Percentiles rank a stretch among this genome's conserved stretches.
Conservation (phyloP, 92 coral and sea anemone species). For the Actinernus sp. region DNA sequence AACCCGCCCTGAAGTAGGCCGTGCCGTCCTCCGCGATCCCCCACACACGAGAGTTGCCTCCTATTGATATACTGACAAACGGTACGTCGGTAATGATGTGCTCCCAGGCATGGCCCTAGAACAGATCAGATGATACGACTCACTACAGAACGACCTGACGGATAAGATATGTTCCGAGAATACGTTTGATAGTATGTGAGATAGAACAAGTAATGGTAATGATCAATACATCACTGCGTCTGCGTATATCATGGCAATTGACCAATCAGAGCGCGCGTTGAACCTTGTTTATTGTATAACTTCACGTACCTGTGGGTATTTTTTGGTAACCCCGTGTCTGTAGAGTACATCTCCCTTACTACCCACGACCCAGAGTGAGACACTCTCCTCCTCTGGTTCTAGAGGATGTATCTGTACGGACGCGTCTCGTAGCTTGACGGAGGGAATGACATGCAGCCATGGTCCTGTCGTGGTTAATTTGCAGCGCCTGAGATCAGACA, state of each 20-base stretch:
- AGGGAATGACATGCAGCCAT: slow-evolving; percentile 83
- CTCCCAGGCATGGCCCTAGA: slow-evolving; percentile 94
- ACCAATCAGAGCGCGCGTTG: too few species aligned
- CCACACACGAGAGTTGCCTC: slow-evolving; percentile 88
- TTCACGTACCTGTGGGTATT: slow-evolving; percentile 77
- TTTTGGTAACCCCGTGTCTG: slow-evolving; percentile 83
- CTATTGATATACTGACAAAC: slow-evolving; percentile 89
- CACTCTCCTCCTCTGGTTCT: slow-evolving; percentile 43
- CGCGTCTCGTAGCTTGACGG: slow-evolving; percentile 79
- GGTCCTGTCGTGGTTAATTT: slow-evolving; percentile 93
- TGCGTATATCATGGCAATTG: too few species aligned
- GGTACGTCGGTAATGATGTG: slow-evolving; percentile 87
- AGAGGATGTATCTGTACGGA: slow-evolving; percentile 79
- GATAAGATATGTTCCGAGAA: too few species aligned
- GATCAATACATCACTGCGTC: too few species aligned
- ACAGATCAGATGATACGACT: too few species aligned
- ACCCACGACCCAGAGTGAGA: slow-evolving; percentile 93
- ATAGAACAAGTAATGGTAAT: too few species aligned
- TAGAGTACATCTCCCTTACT: slow-evolving; percentile 87
- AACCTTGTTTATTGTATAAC: not conserved
- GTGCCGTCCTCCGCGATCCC: slow-evolving; percentile 92
- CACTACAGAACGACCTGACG: slow-evolving; percentile 12
- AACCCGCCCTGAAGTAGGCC: slow-evolving; percentile 95
- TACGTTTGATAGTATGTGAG: too few species aligned
- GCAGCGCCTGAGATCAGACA: slow-evolving; percentile 78